phyloP scores from a whole-genome alignment of 1,140 invertebrate species.

The Drosophila kepulauana region DNA sequence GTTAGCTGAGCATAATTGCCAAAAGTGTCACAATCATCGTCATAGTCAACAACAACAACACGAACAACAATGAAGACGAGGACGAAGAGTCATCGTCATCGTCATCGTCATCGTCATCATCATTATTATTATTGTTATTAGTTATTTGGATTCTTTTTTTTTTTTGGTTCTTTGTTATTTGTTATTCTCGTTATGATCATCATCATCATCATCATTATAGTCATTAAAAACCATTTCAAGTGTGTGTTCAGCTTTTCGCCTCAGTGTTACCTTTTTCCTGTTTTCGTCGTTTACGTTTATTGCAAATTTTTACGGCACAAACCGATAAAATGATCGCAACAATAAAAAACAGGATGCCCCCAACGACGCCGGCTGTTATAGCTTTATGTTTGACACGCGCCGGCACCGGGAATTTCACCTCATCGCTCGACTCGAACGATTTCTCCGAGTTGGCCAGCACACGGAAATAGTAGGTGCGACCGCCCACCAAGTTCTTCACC shows the following conservation, averaged over 20 bases:
- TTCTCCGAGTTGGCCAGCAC: slow-evolving; percentile 94
- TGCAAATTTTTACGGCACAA: slow-evolving; percentile 98
- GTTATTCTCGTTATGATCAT: slow-evolving; percentile 38
- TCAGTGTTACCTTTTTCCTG: slow-evolving; percentile 95
- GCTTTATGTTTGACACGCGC: slow-evolving; percentile 96
- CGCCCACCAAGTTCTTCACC: slow-evolving; percentile 95
- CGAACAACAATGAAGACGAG: slow-evolving; percentile 25
- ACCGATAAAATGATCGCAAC: slow-evolving; percentile 97
- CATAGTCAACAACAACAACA: slow-evolving; percentile 65
- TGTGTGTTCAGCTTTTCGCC: slow-evolving; percentile 72
- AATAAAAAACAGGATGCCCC: slow-evolving; percentile 97
- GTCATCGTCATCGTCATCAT: slow-evolving; percentile 19
- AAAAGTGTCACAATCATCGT: slow-evolving; percentile 30
- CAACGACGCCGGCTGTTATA: slow-evolving; percentile 96
- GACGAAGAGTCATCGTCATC: slow-evolving; percentile 39
- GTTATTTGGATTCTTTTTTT: neutral
- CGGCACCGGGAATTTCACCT: slow-evolving; percentile 94
- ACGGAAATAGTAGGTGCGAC: slow-evolving; percentile 95
- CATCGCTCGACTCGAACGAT: slow-evolving; percentile 93
- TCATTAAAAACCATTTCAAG: slow-evolving; percentile 82
- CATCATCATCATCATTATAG: slow-evolving; percentile 46
- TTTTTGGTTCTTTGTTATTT: slow-evolving; percentile 28
- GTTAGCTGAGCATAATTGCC: slow-evolving; percentile 35
- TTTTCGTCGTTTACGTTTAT: slow-evolving; percentile 97
- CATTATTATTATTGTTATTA: slow-evolving; percentile 16